Conservation (phyloP, 1,140 invertebrate species). For the Trichomalopsis sarcophagae region DNA sequence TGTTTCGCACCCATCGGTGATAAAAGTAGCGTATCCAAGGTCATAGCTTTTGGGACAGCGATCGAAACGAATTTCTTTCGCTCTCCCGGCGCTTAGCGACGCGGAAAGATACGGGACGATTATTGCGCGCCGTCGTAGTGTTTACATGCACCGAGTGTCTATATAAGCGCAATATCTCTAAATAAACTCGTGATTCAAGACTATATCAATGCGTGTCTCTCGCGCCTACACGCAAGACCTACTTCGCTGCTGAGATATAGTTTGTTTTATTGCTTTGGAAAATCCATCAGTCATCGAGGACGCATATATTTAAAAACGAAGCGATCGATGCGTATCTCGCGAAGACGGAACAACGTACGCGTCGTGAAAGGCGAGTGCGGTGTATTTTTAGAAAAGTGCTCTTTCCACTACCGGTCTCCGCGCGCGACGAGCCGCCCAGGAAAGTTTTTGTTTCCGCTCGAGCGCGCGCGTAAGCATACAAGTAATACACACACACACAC, state of each 20-base stretch:
- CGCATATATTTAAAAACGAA: no score
- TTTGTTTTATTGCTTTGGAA: background rate
- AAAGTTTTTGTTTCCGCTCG: no score
- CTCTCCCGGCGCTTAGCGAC: no score
- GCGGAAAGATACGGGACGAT: background rate
- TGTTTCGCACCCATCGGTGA: background rate
- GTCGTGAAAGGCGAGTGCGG: no score
- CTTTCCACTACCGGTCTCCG: no score
- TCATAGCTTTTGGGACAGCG: no score
- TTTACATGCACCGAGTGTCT: background rate
- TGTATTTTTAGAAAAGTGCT: no score
- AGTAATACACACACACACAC: no score
- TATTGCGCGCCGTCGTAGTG: background rate
- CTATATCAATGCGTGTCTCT: background rate
- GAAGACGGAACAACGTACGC: no score
- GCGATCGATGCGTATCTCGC: no score
- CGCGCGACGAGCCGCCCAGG: no score
- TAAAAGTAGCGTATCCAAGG: background rate
- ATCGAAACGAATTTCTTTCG: background rate
- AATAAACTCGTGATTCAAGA: conserved; percentile 17
- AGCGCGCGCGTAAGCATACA: no score
- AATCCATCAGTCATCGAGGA: background rate
- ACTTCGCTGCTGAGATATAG: background rate
- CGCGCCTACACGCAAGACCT: conserved; percentile 4
- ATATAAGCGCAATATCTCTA: background rate